Conservation (phyloP, 2,113 vertebrate species). For the Microcebus jonahi region DNA sequence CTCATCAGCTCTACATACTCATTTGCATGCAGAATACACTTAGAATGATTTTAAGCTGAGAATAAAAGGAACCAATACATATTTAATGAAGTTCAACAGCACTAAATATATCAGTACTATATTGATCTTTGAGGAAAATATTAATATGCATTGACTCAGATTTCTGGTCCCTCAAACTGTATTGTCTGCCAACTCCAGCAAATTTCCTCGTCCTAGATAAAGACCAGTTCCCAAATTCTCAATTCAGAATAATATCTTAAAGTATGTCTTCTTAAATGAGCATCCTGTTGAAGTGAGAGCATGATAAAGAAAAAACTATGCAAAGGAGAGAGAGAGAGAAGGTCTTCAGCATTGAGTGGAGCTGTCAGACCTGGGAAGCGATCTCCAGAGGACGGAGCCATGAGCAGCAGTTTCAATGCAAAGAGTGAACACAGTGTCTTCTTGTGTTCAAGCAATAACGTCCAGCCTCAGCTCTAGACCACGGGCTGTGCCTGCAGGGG, state of each 20-base stretch:
- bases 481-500: not conserved
- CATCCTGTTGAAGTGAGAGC: not conserved
- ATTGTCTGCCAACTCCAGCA: not conserved
- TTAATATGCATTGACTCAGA: conserved; percentile 57
- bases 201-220: not conserved
- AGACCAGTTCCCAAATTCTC: not conserved
- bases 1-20: conserved; percentile 14
- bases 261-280: not conserved
- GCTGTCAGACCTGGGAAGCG: not conserved
- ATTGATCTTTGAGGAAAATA: conserved; percentile 65
- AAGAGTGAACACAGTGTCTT: not conserved
- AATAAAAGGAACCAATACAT: conserved; percentile 62
- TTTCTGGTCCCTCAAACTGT: not conserved
- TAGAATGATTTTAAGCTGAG: conserved; percentile 58
- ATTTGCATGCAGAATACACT: conserved; percentile 59
- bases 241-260: not conserved
- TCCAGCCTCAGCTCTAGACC: not conserved
- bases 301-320: not conserved
- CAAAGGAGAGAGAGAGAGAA: not conserved
- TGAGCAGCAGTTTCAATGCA: not conserved
- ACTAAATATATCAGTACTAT: conserved; percentile 56
- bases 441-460: not conserved
- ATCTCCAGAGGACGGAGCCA: not conserved
- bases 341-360: not conserved
- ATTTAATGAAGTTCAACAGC: conserved; percentile 67